phyloP scores from a whole-genome alignment of 37 sponge, comb jelly and placozoan genomes.

The Halichondria panicea region DNA sequence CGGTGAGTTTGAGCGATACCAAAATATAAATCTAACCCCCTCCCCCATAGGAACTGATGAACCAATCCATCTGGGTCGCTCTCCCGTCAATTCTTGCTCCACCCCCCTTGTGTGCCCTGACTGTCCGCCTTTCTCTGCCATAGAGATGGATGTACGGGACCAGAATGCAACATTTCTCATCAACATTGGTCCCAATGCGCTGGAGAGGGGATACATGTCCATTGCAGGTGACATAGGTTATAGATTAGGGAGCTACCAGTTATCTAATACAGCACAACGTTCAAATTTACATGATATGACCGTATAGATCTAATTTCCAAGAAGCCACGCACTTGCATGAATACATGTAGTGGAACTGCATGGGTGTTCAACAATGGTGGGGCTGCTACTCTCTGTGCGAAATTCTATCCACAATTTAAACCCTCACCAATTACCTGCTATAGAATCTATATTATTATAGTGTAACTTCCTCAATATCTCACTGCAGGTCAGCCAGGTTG shows the following conservation, averaged over 20 bases:
- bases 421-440: neutral
- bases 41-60: neutral
- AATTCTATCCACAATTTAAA: neutral
- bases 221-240: slow-evolving; percentile 40
- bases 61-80: slow-evolving; percentile 12
- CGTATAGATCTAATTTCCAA: too few species aligned
- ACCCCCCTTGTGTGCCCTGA: neutral
- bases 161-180: slow-evolving; percentile 36
- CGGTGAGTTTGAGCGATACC: slow-evolving; percentile 23
- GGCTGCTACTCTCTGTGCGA: neutral
- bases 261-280: too few species aligned
- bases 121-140: neutral
- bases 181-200: slow-evolving; percentile 48
- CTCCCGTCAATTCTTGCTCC: neutral
- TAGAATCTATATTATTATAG: neutral
- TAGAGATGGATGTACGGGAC: neutral
- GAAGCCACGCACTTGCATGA: too few species aligned
- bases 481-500: slow-evolving; percentile 52
- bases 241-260: neutral
- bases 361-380: slow-evolving; percentile 3
- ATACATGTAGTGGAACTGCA: too few species aligned
- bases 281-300: too few species aligned
- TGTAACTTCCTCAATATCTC: too few species aligned
- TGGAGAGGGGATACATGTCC: slow-evolving; percentile 32
- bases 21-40: neutral